phyloP scores from a whole-genome alignment of 2,888 invertebrate genomes.

The Chalcis sispes region DNA sequence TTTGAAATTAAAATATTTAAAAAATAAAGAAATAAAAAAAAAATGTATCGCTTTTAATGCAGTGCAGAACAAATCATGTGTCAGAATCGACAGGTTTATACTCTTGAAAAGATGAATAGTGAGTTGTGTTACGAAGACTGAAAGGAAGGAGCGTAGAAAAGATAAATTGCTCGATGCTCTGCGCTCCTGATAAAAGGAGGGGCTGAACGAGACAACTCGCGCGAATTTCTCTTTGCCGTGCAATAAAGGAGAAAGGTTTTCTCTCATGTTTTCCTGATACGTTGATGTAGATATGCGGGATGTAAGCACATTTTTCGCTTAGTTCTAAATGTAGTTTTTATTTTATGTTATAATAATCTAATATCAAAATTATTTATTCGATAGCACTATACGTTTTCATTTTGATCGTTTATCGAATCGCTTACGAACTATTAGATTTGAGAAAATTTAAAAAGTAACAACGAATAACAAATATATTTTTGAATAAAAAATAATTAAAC shows the following conservation, averaged over 20 bases:
- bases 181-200: constrained; percentile 71
- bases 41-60: too few relatives aligned
- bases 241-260: constrained; percentile 68
- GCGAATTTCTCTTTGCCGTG: constrained; percentile 71
- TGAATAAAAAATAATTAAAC: too few relatives aligned
- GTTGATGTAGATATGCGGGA: constrained; percentile 71
- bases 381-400: too few relatives aligned
- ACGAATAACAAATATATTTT: too few relatives aligned
- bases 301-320: constrained; percentile 69
- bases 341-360: too few relatives aligned
- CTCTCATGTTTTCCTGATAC: constrained; percentile 67
- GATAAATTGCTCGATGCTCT: constrained; percentile 26
- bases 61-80: constrained; percentile 13
- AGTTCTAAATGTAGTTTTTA: too few relatives aligned
- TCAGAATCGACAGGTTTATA: constrained; percentile 37
- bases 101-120: not conserved
- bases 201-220: constrained; percentile 75
- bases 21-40: too few relatives aligned
- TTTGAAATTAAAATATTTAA: too few relatives aligned
- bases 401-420: too few relatives aligned
- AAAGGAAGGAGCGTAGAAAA: not conserved
- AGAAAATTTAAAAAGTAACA: too few relatives aligned
- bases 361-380: too few relatives aligned
- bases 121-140: not conserved
- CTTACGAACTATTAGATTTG: too few relatives aligned